Percentiles rank a stretch among this genome's conserved stretches.
These are phyloP conservation scores for Parnassius glacialis DNA, from an alignment of 2,888 invertebrate species.

Conservation along the genomic window DNA sequence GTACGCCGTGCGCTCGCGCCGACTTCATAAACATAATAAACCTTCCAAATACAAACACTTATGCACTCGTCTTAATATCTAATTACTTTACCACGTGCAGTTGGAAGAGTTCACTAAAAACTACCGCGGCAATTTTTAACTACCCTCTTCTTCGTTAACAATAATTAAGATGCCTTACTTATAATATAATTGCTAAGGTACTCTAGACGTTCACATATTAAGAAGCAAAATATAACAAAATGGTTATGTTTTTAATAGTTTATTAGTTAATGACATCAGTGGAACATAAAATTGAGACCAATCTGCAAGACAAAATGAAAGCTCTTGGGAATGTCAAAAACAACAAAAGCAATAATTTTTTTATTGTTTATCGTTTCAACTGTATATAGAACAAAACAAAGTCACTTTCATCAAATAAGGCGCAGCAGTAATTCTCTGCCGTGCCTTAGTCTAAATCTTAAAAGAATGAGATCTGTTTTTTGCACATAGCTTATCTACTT, in stretches of 20 bases:
- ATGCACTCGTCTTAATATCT: conserved; percentile 40
- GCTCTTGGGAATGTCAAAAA: conserved; percentile 52
- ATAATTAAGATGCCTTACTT: conserved; percentile 11
- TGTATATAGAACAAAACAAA: conserved; percentile 9
- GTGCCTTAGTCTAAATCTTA: conserved; percentile 36
- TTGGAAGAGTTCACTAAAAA: conserved; percentile 63
- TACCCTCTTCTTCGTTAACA: conserved; percentile 31
- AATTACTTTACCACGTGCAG: conserved; percentile 52
- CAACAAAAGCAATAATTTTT: conserved; percentile 2
- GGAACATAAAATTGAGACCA: conserved; percentile 40
- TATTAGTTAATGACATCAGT: conserved; percentile 50
- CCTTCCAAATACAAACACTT: conserved; percentile 47
- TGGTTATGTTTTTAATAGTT: conserved; percentile 32
- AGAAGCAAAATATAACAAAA: conserved; percentile 27
- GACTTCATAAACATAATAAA: conserved; percentile 41
- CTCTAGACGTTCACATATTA: conserved; percentile 42
- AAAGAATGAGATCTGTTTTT: conserved; percentile 59
- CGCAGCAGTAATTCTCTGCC: not conserved
- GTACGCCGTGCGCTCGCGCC: conserved; percentile 42
- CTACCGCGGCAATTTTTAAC: conserved; percentile 47
- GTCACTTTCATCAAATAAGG: conserved; percentile 4
- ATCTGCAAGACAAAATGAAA: conserved; percentile 38
- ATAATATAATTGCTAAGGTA: conserved; percentile 58
- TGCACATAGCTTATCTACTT: conserved; percentile 34
- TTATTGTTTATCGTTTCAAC: conserved; percentile 3